A percentile compares a stretch with the other conserved stretches of the same genome.
phyloP scores from a whole-genome alignment of 2,113 vertebrate genomes.

The Delphinus delphis region DNA sequence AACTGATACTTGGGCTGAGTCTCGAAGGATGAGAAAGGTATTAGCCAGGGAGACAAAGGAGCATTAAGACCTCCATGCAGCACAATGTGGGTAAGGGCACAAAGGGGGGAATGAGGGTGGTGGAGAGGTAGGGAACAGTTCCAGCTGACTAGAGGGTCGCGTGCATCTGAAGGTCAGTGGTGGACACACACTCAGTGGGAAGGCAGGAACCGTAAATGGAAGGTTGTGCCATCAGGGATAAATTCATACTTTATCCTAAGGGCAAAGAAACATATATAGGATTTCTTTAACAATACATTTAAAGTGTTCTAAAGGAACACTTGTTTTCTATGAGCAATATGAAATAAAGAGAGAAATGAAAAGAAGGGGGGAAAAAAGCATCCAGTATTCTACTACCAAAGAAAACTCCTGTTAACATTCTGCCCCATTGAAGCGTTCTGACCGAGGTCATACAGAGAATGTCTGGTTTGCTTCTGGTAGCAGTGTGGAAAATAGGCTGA shows the following conservation, averaged over 20 bases:
- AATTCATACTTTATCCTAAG: neutral
- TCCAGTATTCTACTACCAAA: neutral
- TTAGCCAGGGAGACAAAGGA: neutral
- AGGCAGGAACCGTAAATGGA: neutral
- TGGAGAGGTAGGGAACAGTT: no score
- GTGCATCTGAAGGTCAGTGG: neutral
- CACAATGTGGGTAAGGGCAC: rapidly evolving
- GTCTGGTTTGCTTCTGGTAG: neutral
- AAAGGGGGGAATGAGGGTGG: rapidly evolving
- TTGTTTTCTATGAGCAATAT: neutral
- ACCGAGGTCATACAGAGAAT: neutral
- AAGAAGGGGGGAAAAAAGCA: neutral
- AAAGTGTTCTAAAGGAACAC: neutral
- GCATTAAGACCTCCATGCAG: rapidly evolving
- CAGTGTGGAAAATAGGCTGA: neutral
- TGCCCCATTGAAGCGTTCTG: neutral
- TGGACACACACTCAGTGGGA: neutral
- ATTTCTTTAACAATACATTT: neutral
- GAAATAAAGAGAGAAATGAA: neutral
- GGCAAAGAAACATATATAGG: neutral
- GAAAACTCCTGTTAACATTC: neutral
- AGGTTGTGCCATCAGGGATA: neutral
- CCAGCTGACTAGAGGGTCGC: rapidly evolving
- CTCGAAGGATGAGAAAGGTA: neutral
- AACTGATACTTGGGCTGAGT: neutral